Evolutionary conservation across 1,140 invertebrate species (phyloP).

Genomic region (Leucophenga varia): DNA sequence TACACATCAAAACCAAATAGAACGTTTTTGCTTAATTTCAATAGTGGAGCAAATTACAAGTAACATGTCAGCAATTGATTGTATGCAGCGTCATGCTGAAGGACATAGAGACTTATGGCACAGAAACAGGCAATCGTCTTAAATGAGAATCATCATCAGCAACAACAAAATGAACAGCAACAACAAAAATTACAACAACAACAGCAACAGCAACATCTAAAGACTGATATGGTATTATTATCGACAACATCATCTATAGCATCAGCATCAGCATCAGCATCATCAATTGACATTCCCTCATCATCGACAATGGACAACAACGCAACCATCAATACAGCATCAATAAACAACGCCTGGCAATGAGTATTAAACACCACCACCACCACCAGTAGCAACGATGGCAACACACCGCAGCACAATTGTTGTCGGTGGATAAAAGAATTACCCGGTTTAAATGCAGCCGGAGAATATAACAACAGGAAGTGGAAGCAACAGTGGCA

Average conservation of each 20-base stretch:
- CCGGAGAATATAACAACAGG: conserved; percentile 2
- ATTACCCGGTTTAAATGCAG: conserved; percentile 29
- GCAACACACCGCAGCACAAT: too few species aligned
- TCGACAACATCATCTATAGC: neutral
- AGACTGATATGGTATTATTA: conserved; percentile 29
- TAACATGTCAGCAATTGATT: conserved; percentile 55
- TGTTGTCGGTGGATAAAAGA: too few species aligned
- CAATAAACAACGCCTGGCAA: conserved; percentile 17
- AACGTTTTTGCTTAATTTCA: too few species aligned
- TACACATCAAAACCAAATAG: too few species aligned
- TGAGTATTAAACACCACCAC: neutral
- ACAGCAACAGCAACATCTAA: conserved; percentile 22
- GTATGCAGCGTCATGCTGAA: conserved; percentile 54
- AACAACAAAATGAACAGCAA: conserved; percentile 11
- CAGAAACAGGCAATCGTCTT: conserved; percentile 48
- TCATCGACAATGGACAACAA: conserved; percentile 5
- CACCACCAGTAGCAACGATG: too few species aligned
- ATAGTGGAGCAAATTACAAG: conserved; percentile 56
- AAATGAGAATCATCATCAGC: conserved; percentile 39
- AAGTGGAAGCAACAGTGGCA: too few species aligned
- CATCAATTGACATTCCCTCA: conserved; percentile 7
- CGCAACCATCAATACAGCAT: conserved; percentile 2
- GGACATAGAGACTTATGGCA: conserved; percentile 54
- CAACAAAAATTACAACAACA: too few species aligned
- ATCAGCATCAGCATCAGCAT: conserved; percentile 17